Conservation (phyloP, 2,113 vertebrate genomes). For the Chloroceryle aenea region DNA sequence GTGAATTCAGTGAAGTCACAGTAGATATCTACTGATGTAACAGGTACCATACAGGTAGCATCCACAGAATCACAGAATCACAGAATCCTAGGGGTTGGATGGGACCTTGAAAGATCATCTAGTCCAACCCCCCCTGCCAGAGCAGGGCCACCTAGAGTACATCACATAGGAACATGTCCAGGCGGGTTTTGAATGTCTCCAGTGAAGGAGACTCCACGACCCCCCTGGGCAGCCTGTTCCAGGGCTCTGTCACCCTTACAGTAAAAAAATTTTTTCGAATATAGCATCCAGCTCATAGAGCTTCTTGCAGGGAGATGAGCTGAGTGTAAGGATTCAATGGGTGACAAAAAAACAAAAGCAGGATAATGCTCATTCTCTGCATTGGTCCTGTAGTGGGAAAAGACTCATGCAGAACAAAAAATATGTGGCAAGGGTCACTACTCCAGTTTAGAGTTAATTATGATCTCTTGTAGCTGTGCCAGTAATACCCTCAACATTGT, state of each 20-base stretch:
- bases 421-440: not conserved
- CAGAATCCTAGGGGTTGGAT: too few relatives aligned
- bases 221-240: too few relatives aligned
- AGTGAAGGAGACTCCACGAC: too few relatives aligned
- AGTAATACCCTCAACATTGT: not conserved
- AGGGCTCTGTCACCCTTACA: too few relatives aligned
- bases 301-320: not conserved
- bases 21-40: not conserved
- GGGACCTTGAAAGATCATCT: too few relatives aligned
- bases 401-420: not conserved
- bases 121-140: too few relatives aligned
- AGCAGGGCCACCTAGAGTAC: too few relatives aligned
- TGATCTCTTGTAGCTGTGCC: not conserved
- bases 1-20: not conserved
- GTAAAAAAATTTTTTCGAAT: too few relatives aligned
- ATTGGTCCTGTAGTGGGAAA: not conserved
- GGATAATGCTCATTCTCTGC: not conserved
- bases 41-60: not conserved
- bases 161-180: too few relatives aligned
- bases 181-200: too few relatives aligned
- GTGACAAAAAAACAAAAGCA: not conserved
- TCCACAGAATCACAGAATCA: too few relatives aligned
- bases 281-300: not conserved
- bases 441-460: not conserved
- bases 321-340: not conserved